Conservation (phyloP, 1,140 invertebrate species). For the Carposina sasakii region DNA sequence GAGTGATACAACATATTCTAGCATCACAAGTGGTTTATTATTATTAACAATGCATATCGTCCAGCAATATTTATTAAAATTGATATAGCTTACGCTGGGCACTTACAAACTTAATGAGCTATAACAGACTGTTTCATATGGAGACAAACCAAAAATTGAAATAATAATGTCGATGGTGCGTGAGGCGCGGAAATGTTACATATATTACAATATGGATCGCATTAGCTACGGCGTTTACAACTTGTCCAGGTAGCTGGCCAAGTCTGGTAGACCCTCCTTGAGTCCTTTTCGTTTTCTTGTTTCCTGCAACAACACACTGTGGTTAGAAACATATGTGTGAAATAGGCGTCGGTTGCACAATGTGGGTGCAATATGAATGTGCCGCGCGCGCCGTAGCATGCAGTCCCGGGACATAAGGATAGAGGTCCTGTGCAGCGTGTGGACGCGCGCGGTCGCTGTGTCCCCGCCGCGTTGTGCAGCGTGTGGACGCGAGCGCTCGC, state of each 20-base stretch:
- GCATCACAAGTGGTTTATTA: conserved; percentile 36
- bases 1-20: conserved; percentile 25
- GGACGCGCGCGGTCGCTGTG: conserved; percentile 31
- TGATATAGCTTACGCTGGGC: conserved; percentile 16
- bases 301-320: conserved; percentile 74
- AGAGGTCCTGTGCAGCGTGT: conserved; percentile 79
- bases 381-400: conserved; percentile 69
- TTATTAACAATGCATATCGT: conserved; percentile 36
- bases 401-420: conserved; percentile 77
- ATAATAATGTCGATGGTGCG: conserved; percentile 38
- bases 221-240: conserved; percentile 81
- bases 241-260: conserved; percentile 94
- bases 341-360: neutral
- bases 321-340: too few relatives aligned
- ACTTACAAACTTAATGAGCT: conserved; percentile 32
- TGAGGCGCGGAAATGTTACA: conserved; percentile 55
- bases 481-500: conserved; percentile 40
- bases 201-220: conserved; percentile 64
- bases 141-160: conserved; percentile 31
- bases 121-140: conserved; percentile 2
- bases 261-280: conserved; percentile 96
- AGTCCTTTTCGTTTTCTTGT: conserved; percentile 99
- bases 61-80: conserved; percentile 39
- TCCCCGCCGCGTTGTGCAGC: conserved; percentile 34
- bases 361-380: conserved; percentile 33